phyloP scores from a whole-genome alignment of 1,140 invertebrate species.

The Agraylea sexmaculata region DNA sequence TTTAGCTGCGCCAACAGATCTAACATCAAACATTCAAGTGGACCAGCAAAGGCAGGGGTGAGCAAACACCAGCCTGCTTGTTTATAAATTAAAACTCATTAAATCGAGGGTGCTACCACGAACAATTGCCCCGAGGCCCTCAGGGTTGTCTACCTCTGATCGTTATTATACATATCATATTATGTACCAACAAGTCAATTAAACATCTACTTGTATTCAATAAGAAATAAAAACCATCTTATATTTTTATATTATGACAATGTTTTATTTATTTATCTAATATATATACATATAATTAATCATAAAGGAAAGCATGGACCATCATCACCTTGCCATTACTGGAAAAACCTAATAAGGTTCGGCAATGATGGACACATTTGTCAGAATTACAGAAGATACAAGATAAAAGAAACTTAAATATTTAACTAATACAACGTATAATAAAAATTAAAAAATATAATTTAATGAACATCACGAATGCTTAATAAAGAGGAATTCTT shows the following conservation, averaged over 20 bases:
- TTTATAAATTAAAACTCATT: slow-evolving; percentile 21
- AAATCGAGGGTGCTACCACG: slow-evolving; percentile 14
- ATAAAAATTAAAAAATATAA: too few relatives aligned
- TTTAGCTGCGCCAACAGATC: too few relatives aligned
- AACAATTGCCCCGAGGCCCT: slow-evolving; percentile 10
- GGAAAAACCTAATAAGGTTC: too few relatives aligned
- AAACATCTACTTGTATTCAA: background rate
- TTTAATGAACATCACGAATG: too few relatives aligned
- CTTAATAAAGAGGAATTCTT: too few relatives aligned
- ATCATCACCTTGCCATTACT: too few relatives aligned
- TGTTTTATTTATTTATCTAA: background rate
- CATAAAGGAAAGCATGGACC: too few relatives aligned
- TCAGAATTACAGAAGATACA: too few relatives aligned
- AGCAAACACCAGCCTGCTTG: slow-evolving; percentile 17
- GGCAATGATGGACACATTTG: too few relatives aligned
- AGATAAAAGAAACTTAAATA: too few relatives aligned
- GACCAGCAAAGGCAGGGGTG: slow-evolving; percentile 6
- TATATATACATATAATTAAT: too few relatives aligned
- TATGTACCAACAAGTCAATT: background rate
- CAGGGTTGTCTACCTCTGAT: slow-evolving; percentile 4
- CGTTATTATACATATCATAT: background rate
- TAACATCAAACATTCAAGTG: slow-evolving; percentile 5
- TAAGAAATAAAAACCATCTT: background rate
- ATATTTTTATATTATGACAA: slow-evolving; percentile 6
- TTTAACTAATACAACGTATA: too few relatives aligned